Conservation (phyloP, 2,113 vertebrate genomes). For the Petaurus breviceps region DNA sequence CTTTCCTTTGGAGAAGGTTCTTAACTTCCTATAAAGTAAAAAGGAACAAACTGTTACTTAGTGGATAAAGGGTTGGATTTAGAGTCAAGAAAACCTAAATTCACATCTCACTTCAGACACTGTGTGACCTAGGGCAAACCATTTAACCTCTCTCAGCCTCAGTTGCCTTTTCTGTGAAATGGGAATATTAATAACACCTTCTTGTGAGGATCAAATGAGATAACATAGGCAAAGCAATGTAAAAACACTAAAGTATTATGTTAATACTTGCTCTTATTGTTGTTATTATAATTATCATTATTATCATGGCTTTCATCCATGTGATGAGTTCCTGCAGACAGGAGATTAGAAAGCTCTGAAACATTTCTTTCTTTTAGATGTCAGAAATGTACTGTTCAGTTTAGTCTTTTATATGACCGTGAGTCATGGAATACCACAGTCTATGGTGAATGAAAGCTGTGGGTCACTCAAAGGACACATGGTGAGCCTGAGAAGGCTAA, state of each 20-base stretch:
- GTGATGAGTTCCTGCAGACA: not conserved
- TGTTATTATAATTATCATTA: not conserved
- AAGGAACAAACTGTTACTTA: not conserved
- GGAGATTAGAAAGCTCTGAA: not conserved
- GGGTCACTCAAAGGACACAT: not conserved
- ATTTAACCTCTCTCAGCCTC: not conserved
- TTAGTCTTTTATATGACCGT: not conserved
- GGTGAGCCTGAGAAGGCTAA: not conserved
- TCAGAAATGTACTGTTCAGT: not conserved
- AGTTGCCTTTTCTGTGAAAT: not conserved
- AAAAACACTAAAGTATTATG: not conserved
- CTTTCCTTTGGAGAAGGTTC: not conserved
- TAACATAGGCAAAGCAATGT: not conserved
- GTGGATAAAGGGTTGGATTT: not conserved
- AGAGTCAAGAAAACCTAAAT: not conserved
- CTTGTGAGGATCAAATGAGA: not conserved
- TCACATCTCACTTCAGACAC: not conserved
- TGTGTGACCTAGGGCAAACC: not conserved
- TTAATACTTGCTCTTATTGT: not conserved
- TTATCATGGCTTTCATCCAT: not conserved
- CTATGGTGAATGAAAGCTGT: not conserved
- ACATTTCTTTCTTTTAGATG: not conserved
- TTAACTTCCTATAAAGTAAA: not conserved
- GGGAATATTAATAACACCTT: not conserved
- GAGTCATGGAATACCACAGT: not conserved